Percentiles rank a stretch among this genome's conserved stretches.
Conservation (phyloP, 2,797 vertebrate species). For the Varecia variegata region DNA sequence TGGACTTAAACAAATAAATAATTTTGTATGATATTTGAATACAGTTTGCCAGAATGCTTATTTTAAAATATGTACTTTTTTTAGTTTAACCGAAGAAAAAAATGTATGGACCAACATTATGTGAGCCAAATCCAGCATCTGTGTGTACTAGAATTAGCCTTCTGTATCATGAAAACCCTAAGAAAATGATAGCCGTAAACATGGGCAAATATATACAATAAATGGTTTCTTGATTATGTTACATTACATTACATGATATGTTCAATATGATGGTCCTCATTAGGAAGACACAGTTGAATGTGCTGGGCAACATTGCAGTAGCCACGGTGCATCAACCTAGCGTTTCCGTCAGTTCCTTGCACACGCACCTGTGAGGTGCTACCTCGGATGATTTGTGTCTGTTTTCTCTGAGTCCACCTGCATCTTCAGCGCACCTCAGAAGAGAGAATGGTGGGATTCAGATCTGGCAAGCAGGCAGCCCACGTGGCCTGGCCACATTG, state of each 20-base stretch:
- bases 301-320: not conserved
- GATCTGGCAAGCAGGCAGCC: not conserved
- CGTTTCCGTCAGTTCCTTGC: not conserved
- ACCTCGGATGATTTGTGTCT: not conserved
- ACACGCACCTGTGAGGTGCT: not conserved
- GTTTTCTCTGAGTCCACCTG: not conserved
- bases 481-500: not conserved
- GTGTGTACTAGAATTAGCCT: not conserved
- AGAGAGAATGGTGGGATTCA: not conserved
- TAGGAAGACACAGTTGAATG: not conserved
- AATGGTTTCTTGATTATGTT: not conserved
- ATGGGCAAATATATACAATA: not conserved
- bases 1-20: not conserved
- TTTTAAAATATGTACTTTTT: slow-evolving; percentile 45
- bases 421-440: not conserved
- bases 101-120: not conserved
- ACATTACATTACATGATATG: not conserved
- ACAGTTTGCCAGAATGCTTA: not conserved
- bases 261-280: not conserved
- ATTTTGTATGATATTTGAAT: slow-evolving; percentile 1
- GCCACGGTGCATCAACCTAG: no score
- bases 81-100: not conserved
- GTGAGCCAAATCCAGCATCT: not conserved
- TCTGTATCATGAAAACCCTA: not conserved
- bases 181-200: not conserved